phyloP scores from a whole-genome alignment of 2,888 invertebrate species.

The Drosophila atripex region DNA sequence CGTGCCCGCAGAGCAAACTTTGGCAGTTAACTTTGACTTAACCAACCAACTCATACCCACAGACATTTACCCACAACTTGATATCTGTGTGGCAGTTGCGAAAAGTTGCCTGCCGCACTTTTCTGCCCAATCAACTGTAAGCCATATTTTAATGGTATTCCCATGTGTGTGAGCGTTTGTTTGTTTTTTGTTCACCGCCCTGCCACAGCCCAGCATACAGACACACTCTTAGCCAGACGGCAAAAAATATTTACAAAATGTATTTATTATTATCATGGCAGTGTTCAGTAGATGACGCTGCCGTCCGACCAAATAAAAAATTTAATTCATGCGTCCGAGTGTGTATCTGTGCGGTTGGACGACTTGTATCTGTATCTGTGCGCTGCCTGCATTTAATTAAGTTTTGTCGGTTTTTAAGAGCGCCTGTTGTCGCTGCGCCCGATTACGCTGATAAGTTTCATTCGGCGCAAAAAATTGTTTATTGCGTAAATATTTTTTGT shows the following conservation, averaged over 20 bases:
- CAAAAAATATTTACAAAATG: constrained; percentile 44
- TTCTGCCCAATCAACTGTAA: constrained; percentile 44
- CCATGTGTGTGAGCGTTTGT: constrained; percentile 12
- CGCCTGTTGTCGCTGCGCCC: constrained; percentile 9
- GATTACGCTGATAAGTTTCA: constrained; percentile 58
- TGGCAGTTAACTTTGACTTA: constrained; percentile 13
- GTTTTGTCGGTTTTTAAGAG: constrained; percentile 66
- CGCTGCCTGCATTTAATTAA: constrained; percentile 69
- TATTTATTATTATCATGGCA: constrained; percentile 45
- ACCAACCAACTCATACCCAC: constrained; percentile 5
- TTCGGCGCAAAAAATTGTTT: constrained; percentile 34
- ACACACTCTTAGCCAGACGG: constrained; percentile 4
- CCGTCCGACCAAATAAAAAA: constrained; percentile 18
- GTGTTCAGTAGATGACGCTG: constrained; percentile 10
- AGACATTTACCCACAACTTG: constrained; percentile 27
- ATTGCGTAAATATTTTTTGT: constrained; percentile 40
- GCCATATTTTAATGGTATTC: constrained; percentile 39
- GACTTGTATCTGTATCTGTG: constrained; percentile 14
- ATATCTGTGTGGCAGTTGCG: constrained; percentile 28
- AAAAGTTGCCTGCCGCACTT: constrained; percentile 24
- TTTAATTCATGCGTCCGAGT: constrained; percentile 6
- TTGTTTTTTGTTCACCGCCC: constrained; percentile 18
- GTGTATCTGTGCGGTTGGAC: constrained; percentile 34
- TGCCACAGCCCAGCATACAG: background rate
- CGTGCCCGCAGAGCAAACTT: background rate